phyloP scores from a whole-genome alignment of 2,888 invertebrate genomes.

The Acleris sparsana region DNA sequence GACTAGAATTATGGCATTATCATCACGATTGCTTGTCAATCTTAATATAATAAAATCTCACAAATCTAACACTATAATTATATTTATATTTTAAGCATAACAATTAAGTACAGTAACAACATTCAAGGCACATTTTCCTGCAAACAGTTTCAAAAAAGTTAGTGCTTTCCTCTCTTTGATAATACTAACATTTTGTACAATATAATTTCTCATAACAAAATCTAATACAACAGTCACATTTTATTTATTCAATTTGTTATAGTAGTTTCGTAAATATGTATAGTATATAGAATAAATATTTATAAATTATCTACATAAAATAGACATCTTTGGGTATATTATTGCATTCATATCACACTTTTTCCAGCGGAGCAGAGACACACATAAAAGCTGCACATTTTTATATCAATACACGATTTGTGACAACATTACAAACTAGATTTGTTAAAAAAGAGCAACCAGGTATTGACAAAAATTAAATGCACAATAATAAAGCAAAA shows the following conservation, averaged over 20 bases:
- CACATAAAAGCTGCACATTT: conserved; percentile 6
- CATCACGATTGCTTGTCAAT: conserved; percentile 55
- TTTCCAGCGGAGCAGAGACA: not conserved
- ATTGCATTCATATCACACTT: conserved; percentile 31
- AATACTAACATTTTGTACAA: not conserved
- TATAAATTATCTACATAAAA: conserved; percentile 10
- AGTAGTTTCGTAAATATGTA: conserved; percentile 2
- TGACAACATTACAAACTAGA: conserved; percentile 6
- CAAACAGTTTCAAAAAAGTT: not conserved
- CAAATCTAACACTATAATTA: conserved; percentile 62
- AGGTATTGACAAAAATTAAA: conserved; percentile 9
- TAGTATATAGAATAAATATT: conserved; percentile 4
- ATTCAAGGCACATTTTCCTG: conserved; percentile 60
- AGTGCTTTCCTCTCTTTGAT: not conserved
- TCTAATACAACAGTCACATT: conserved; percentile 3
- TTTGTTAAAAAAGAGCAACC: conserved; percentile 14
- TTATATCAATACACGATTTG: too few species aligned
- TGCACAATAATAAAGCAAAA: conserved; percentile 7
- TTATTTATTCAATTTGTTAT: not conserved
- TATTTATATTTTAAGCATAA: conserved; percentile 51
- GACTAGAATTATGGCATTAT: conserved; percentile 73
- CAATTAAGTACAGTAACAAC: conserved; percentile 60
- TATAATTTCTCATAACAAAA: not conserved
- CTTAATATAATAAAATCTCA: conserved; percentile 58
- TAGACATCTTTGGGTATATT: conserved; percentile 28